Evolutionary conservation across 2,113 vertebrate genomes (phyloP), one percentile per base, ranked within the genome.

Genomic region (Murina feae): DNA sequence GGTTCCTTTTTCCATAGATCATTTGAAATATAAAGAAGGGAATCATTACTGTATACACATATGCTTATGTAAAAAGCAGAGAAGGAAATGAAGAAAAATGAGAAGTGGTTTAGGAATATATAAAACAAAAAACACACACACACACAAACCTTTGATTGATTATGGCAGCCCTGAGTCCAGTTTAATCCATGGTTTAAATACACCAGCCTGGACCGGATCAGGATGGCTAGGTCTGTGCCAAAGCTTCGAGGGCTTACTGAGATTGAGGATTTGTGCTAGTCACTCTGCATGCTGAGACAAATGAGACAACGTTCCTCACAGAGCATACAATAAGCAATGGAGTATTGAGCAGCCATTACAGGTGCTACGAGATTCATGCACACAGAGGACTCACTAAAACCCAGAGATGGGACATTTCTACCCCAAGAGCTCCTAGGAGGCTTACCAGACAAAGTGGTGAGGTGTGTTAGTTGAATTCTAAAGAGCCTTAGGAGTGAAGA

Each of bases 1-100:
- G 23, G 9, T 55, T 75, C 12, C 32, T 79, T 94, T 74, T 93
- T 23, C 84, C 80, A 81, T 60, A 87, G 81, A 85, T 68, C 66
- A 58, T 17, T 85, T 69, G 63, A 88, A 86, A 63, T 63, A 63
- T 5, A 37, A 94, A 65, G 49, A 81, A 82, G 55, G 18, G 86
- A 80, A 66, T 80, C 25, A 20, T 79, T 35, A 18, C 21, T 28
- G 5, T 47, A 30, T 20, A 42, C 4, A 32, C 47, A 49, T 3
- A 28, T 6, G 37, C 44, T 71, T 65, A n/a, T 55, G 28, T 28
- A 63, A 86, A 80, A 96, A n/a, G 17, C 16, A 47, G 69, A 49
- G n/a, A 55, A 32, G 21, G 20, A 89, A 71, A 42, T 20, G 9
- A 30, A 69, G 53, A 58, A n/a, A 83, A 79, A 68, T 6, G 14